Conservation (phyloP, 1,140 invertebrate species). For the Chymomyza costata region DNA sequence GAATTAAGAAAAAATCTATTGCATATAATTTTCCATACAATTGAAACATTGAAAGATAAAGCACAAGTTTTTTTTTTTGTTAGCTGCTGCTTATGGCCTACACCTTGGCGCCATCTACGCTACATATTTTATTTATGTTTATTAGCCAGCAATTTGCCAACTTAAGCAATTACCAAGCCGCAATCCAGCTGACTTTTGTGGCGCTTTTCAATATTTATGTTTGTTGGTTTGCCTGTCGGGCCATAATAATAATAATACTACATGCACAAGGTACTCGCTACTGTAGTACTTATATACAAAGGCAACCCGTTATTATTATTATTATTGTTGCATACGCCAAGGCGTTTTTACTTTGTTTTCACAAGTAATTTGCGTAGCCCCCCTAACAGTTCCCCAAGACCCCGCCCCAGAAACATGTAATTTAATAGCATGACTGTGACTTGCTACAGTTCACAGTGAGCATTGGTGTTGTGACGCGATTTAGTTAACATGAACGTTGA, state of each 20-base stretch:
- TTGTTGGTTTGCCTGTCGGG: no score
- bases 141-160: slow-evolving; percentile 49
- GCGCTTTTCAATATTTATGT: slow-evolving; percentile 54
- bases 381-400: no score
- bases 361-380: slow-evolving; percentile 40
- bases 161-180: slow-evolving; percentile 48
- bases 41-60: no score
- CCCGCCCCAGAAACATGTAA: slow-evolving; percentile 30
- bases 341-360: slow-evolving; percentile 41
- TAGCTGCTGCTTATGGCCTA: slow-evolving; percentile 17
- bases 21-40: slow-evolving; percentile 18
- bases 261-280: neutral
- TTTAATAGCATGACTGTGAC: slow-evolving; percentile 40
- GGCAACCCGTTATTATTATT: slow-evolving; percentile 50
- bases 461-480: no score
- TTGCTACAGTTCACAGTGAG: slow-evolving; percentile 3
- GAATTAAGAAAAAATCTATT: slow-evolving; percentile 34
- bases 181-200: slow-evolving; percentile 30
- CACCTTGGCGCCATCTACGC: neutral
- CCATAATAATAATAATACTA: slow-evolving; percentile 32
- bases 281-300: neutral
- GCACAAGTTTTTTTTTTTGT: neutral
- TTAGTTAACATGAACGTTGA: slow-evolving; percentile 28
- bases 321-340: slow-evolving; percentile 44
- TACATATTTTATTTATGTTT: slow-evolving; percentile 44